Evolutionary conservation across 2,888 invertebrate genomes (phyloP), one percentile per base, ranked within the genome.

Genomic region (Drosophila vallismaia): DNA sequence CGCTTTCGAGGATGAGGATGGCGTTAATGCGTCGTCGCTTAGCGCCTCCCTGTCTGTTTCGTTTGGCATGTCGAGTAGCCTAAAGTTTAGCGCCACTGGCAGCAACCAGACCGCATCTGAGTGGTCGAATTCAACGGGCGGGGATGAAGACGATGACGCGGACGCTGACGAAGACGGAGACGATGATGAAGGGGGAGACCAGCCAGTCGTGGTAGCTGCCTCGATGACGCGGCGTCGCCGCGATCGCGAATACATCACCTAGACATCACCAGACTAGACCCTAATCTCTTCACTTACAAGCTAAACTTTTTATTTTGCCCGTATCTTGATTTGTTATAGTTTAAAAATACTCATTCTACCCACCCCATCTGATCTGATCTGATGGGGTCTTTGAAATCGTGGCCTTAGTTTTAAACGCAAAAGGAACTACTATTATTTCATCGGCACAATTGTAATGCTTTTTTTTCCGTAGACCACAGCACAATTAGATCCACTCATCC

Each of bases 11-110:
- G 74, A 82, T 58, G 79, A 74, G 42, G 87, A 82, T 3, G 86
- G 82, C 71, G 74, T 79, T 29, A 89, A 89, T 75, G 80, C 75
- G 55, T 86, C 86, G 50, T 86, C 89, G 38, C 71, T 79, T 56
- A 89, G 89, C 63, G 89, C 86, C 70, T 90, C 89, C 54, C 76
- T 89, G 57, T 90, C 89, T 44, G 82, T 88, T 53, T 87, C 84
- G 42, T 87, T 84, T 71, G 90, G 89, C 48, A 78, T 89, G 76
- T 89, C 89, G 12, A 90, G 89, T 75, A 89, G 89, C 53, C 74
- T 90, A 24, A 89, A 90, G 51, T 79, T 90, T 63, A 89, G 81
- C 52, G 89, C 86, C 81, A 77, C 87, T 45, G 71, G 85, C 78
- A 87, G 82, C 69, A 85, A 87, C 48, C 86, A 83, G 63, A 79